Percentiles rank a stretch among this genome's conserved stretches.
phyloP scores from a whole-genome alignment of 2,113 vertebrate species.

The Microcebus ravelobensis region DNA sequence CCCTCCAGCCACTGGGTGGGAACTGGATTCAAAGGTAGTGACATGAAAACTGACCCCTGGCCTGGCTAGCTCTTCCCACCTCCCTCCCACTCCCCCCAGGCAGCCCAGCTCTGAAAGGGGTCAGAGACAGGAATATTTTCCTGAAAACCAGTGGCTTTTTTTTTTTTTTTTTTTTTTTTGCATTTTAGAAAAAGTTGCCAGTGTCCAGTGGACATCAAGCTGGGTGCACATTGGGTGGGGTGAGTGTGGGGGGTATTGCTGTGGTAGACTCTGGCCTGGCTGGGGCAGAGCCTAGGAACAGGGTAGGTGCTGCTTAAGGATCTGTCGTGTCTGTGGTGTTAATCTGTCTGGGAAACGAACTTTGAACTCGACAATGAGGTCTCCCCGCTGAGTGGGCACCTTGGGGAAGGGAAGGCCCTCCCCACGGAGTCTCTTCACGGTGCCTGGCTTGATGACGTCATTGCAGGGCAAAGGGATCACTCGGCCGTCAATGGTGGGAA shows the following conservation, averaged over 20 bases:
- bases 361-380: slow-evolving; percentile 98
- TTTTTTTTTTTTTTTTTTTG: slow-evolving; percentile 54
- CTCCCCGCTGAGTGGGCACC: slow-evolving; percentile 95
- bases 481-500: slow-evolving; percentile 96
- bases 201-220: slow-evolving; percentile 64
- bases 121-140: slow-evolving; percentile 61
- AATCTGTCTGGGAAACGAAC: slow-evolving; percentile 98
- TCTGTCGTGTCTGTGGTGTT: slow-evolving; percentile 95
- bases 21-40: slow-evolving; percentile 80
- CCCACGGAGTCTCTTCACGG: slow-evolving; percentile 95
- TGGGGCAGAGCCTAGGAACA: slow-evolving; percentile 89
- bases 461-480: slow-evolving; percentile 96
- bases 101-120: slow-evolving; percentile 73
- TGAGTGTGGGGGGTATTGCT: slow-evolving; percentile 77
- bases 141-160: slow-evolving; percentile 68
- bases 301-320: slow-evolving; percentile 98
- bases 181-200: slow-evolving; percentile 71
- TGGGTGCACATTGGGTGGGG: slow-evolving; percentile 15
- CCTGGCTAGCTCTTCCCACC: slow-evolving; percentile 69
- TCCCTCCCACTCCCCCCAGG: slow-evolving; percentile 64
- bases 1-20: slow-evolving; percentile 68
- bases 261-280: slow-evolving; percentile 70
- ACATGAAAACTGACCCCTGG: slow-evolving; percentile 79
- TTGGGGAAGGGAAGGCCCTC: slow-evolving; percentile 98
- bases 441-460: slow-evolving; percentile 97